A percentile compares a stretch with the other conserved stretches of the same genome.
Evolutionary conservation across 2,888 invertebrate genomes (phyloP).

Genomic region (Drosophila vallismaia): DNA sequence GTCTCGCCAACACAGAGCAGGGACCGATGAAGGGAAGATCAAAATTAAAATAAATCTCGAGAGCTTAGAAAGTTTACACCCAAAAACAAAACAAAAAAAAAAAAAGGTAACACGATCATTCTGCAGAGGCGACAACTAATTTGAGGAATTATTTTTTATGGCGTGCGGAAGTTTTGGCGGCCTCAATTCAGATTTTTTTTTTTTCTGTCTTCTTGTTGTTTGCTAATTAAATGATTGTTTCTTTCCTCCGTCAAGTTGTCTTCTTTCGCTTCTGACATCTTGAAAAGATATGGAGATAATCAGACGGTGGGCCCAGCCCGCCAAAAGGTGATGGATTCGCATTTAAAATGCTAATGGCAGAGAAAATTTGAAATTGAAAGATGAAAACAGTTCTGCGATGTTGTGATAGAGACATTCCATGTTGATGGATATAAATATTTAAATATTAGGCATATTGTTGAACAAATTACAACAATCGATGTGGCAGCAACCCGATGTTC

Average conservation of each 20-base stretch:
- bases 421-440: neutral
- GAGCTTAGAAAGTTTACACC: constrained; percentile 51
- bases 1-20: neutral
- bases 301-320: constrained; percentile 1
- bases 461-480: neutral
- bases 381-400: neutral
- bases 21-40: neutral
- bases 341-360: constrained; percentile 15
- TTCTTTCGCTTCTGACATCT: neutral
- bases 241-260: neutral
- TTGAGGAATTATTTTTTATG: constrained; percentile 35
- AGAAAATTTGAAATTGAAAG: neutral
- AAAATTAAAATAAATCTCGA: constrained; percentile 20
- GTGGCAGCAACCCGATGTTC: constrained; percentile 15
- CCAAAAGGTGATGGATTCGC: neutral
- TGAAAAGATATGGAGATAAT: constrained; percentile 7
- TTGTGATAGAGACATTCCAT: neutral
- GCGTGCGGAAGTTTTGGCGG: constrained; percentile 38
- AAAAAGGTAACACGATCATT: constrained; percentile 2
- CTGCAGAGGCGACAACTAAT: constrained; percentile 36
- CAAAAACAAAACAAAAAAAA: neutral
- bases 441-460: neutral
- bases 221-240: constrained; percentile 40
- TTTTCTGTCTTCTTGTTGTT: constrained; percentile 17
- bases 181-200: constrained; percentile 10